Base-by-base conservation (phyloP, 2,113 vertebrate genomes). In the Myiopsitta monachus region DNA sequence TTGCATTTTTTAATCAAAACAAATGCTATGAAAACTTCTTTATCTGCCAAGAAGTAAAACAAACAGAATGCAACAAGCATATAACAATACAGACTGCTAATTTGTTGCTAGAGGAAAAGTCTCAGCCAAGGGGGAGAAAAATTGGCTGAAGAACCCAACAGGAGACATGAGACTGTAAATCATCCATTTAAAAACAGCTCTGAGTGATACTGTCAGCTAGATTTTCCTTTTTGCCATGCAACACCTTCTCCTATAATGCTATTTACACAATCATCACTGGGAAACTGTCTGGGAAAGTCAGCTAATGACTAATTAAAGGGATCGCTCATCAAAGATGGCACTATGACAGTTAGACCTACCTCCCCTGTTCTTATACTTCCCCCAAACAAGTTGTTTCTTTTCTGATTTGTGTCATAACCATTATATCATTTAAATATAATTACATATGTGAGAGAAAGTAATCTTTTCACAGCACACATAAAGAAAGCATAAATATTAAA, bases 401-500 rank as follows among this genome's bases (percentile, higher is more conserved):
- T 59, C 72, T 55, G 68, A 86, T 90, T 88, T 70, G 46, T 95
- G 61, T 83, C 82, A 96, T 47, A 92, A 69, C 57, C 51, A 81
- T 67, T 70, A 61, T 72, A 74, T 82, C 19, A 92, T 81, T 95
- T 83, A 93, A 88, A 64, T 44, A 47, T 74, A 85, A 84, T 92
- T 86, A 93, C 22, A 46, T 39, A 81, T 2, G 3, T 63, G 52
- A 81, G 38, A 80, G 47, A 91, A 80, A 90, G 69, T 30, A 72
- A 88, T 87, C 76, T 87, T 94, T 94, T 76, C 68, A 73, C 62
- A 76, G n/a, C 31, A 39, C 0, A 3, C 70, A 86, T 78, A 85
- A 94, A 83, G 67, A 39, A 78, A 73, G 63, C 27, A 80, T 91
- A 88, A 93, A 95, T 90, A 93, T 92, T 95, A 88, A 95, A 95